A percentile compares a stretch with the other conserved stretches of the same genome.
Conservation (phyloP, 2,113 vertebrate species). For the Tiliqua scincoides region DNA sequence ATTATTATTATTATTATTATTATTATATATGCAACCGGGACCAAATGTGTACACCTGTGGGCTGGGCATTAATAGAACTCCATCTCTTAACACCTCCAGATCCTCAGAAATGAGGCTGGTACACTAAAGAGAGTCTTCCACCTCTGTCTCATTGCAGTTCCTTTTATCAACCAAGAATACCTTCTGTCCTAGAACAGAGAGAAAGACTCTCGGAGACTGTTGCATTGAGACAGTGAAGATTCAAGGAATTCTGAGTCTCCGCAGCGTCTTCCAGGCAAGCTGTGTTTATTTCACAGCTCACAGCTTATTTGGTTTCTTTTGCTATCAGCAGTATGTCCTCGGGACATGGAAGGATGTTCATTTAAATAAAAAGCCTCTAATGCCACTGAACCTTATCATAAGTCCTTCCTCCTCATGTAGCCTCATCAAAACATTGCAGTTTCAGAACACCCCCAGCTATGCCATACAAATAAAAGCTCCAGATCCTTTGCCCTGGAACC, state of each 20-base stretch:
- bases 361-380: background rate
- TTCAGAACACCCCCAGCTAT: background rate
- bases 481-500: background rate
- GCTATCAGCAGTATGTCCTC: background rate
- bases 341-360: background rate
- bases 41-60: no score
- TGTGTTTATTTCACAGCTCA: background rate
- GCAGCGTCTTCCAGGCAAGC: background rate
- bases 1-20: no score
- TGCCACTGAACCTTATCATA: background rate
- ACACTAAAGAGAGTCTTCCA: background rate
- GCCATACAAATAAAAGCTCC: background rate
- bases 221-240: background rate
- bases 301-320: background rate
- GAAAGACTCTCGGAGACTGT: background rate
- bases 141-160: background rate
- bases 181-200: background rate
- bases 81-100: background rate
- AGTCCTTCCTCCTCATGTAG: no score
- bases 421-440: background rate
- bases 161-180: background rate
- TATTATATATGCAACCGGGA: no score
- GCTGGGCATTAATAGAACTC: no score
- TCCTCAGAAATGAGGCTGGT: background rate
- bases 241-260: no score